These are phyloP conservation scores for Hoplodrina ambigua DNA, from an alignment of 2,888 invertebrate species.

Conservation along the genomic window DNA sequence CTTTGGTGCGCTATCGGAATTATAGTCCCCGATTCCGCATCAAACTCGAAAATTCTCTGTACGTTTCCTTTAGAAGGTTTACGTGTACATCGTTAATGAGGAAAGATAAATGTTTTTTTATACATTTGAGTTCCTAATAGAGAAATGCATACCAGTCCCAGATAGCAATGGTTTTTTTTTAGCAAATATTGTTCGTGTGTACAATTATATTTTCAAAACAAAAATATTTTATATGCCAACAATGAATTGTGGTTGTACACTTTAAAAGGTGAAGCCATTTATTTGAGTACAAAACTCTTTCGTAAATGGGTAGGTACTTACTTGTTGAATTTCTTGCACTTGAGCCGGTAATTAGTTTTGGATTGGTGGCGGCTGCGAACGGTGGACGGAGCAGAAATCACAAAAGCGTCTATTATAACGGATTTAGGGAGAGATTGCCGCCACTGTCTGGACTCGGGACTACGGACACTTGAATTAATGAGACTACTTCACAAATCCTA, in stretches of 20 bases:
- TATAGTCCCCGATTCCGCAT: conserved; percentile 67
- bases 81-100: conserved; percentile 28
- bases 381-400: conserved; percentile 75
- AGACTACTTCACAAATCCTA: conserved; percentile 70
- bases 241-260: conserved; percentile 17
- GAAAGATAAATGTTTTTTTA: neutral
- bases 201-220: neutral
- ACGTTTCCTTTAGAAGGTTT: conserved; percentile 30
- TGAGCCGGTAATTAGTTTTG: conserved; percentile 80
- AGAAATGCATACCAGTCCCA: neutral
- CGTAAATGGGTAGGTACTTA: conserved; percentile 64
- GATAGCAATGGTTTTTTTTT: neutral
- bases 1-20: conserved; percentile 70
- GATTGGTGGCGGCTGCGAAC: conserved; percentile 68
- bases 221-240: neutral
- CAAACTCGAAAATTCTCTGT: conserved; percentile 61
- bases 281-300: conserved; percentile 48
- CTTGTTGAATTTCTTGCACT: conserved; percentile 71
- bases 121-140: too few species aligned
- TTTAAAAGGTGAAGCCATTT: conserved; percentile 28
- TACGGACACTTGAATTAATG: conserved; percentile 77
- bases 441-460: conserved; percentile 61
- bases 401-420: conserved; percentile 75
- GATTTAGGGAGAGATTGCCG: conserved; percentile 73
- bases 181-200: neutral